Evolutionary conservation across 2,888 invertebrate genomes (phyloP), one percentile per base, ranked within the genome.

Genomic region (Monoplex corrugatus): DNA sequence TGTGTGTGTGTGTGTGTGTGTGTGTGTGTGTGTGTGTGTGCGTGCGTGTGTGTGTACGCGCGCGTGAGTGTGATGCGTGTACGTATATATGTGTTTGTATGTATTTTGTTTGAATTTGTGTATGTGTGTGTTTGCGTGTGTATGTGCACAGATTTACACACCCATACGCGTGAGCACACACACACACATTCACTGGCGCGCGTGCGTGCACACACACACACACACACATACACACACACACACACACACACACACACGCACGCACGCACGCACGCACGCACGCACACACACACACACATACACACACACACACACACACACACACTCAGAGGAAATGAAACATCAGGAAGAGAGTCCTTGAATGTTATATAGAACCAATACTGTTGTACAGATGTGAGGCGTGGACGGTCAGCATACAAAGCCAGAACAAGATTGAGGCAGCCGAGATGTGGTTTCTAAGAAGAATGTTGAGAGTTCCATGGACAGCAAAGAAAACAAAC

Each of bases 1-100:
- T 23, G 50, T 50, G 50, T 23, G 23, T 50, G 0, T 50, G 13
- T 23, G 68, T 23, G 19, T 68, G 1, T 68, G 68, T 3, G 28
- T 68, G 10, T 1, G 28, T 23, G 28, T 23, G 28, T 68, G 68
- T n/a, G n/a, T n/a, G n/a, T n/a, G 13, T 68, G 19, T 68, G 19
- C n/a, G 68, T 68, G 68, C n/a, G 68, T 68, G 68, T 68, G 68
- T 68, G 68, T 68, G 68, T 68, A n/a, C n/a, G 68, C n/a, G 68
- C n/a, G 68, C n/a, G 68, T 68, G 68, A 28, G 68, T 68, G 68
- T 68, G 68, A 28, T 10, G 68, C 2, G n/a, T 68, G 68, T 13
- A n/a, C n/a, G n/a, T 13, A n/a, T 68, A 8, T 1, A 8, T 28
- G 68, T 13, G 68, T 68, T 23, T 13, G 68, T 68, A 23, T 13